phyloP scores from a whole-genome alignment of 2,888 invertebrate species.

The Lepidocyrtinus sp. region DNA sequence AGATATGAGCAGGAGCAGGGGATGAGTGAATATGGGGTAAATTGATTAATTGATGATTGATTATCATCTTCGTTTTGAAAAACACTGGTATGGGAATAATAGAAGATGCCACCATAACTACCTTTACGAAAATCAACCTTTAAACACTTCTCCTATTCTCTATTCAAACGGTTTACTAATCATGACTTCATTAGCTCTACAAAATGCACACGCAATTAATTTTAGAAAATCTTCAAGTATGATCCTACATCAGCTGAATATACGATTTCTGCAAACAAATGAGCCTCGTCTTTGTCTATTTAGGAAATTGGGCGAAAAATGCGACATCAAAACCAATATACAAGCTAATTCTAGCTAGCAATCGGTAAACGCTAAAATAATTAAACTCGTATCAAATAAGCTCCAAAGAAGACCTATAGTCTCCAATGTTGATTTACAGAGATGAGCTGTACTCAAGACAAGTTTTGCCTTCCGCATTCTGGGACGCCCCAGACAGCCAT shows the following conservation, averaged over 20 bases:
- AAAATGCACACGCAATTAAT: no score
- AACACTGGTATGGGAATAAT: no score
- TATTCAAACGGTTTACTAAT: no score
- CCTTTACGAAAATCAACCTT: no score
- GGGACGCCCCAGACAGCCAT: constrained; percentile 75
- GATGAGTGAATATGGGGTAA: no score
- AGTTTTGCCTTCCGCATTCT: constrained; percentile 77
- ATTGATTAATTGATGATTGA: no score
- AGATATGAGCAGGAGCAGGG: no score
- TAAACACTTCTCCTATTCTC: no score
- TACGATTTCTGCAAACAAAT: constrained; percentile 17
- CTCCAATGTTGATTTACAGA: constrained; percentile 72
- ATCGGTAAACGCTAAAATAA: constrained; percentile 71
- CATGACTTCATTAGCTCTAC: no score
- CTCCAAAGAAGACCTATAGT: background rate
- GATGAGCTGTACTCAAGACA: constrained; percentile 84
- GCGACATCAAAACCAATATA: constrained; percentile 75
- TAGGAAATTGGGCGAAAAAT: constrained; percentile 48
- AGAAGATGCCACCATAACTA: background rate
- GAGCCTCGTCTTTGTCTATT: constrained; percentile 32
- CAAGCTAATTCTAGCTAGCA: constrained; percentile 82
- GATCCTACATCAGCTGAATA: no score
- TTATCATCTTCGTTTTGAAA: no score
- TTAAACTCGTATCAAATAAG: background rate
- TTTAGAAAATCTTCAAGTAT: no score